Conservation (phyloP, 1,140 invertebrate genomes). For the Mactra quadrangularis region DNA sequence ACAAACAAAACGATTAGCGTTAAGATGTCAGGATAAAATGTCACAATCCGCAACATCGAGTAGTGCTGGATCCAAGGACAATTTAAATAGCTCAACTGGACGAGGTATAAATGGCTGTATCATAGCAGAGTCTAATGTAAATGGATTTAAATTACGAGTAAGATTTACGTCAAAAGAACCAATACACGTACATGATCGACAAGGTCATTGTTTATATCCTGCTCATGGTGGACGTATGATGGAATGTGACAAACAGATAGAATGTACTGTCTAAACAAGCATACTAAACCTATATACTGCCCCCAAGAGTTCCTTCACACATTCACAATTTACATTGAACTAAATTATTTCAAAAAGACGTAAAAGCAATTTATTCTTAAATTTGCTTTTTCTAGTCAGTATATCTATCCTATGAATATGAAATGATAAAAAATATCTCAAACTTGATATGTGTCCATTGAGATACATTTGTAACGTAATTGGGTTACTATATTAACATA, state of each 20-base stretch:
- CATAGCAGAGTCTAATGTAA: slow-evolving; percentile 76
- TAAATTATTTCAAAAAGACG: too few relatives aligned
- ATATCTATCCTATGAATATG: too few relatives aligned
- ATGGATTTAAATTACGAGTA: slow-evolving; percentile 75
- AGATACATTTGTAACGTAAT: too few relatives aligned
- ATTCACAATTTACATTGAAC: too few relatives aligned
- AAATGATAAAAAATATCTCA: too few relatives aligned
- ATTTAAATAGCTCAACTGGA: background rate
- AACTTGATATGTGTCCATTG: too few relatives aligned
- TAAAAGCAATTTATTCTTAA: too few relatives aligned
- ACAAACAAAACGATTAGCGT: slow-evolving; percentile 49
- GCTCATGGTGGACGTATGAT: background rate
- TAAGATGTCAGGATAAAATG: slow-evolving; percentile 37
- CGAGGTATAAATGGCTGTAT: slow-evolving; percentile 61
- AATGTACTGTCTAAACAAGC: slow-evolving; percentile 11
- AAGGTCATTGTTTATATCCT: slow-evolving; percentile 46
- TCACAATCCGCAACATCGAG: slow-evolving; percentile 24
- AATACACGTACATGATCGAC: slow-evolving; percentile 41
- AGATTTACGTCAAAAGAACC: slow-evolving; percentile 73
- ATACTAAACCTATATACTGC: too few relatives aligned
- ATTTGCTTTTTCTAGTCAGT: too few relatives aligned
- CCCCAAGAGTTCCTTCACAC: too few relatives aligned
- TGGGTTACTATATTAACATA: too few relatives aligned
- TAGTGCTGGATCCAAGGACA: slow-evolving; percentile 61
- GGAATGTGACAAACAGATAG: slow-evolving; percentile 6